Conservation (phyloP, 1,140 invertebrate species). For the Ectropis grisescens region DNA sequence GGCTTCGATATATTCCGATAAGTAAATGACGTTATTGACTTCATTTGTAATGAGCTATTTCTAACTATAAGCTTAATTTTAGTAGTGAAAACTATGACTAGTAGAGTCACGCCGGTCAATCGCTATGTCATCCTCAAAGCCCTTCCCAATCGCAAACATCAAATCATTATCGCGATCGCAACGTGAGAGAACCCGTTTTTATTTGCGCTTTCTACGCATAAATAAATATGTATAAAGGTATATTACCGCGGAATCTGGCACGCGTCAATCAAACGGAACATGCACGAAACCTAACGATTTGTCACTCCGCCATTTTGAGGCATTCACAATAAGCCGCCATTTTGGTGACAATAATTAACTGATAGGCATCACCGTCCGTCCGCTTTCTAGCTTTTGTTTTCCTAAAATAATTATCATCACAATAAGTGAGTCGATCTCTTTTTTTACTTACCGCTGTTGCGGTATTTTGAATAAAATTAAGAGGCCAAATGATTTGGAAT, state of each 20-base stretch:
- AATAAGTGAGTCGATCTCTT: constrained; percentile 60
- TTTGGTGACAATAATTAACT: constrained; percentile 68
- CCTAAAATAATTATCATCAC: constrained; percentile 67
- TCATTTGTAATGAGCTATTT: too few species aligned
- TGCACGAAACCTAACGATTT: constrained; percentile 52
- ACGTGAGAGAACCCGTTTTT: constrained; percentile 51
- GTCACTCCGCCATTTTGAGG: constrained; percentile 61
- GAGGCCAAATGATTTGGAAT: constrained; percentile 41
- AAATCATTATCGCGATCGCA: constrained; percentile 52
- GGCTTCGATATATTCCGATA: constrained; percentile 64
- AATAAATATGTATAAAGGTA: constrained; percentile 60
- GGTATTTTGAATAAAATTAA: constrained; percentile 65
- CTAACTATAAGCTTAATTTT: too few species aligned
- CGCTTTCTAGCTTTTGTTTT: constrained; percentile 69
- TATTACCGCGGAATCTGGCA: constrained; percentile 53
- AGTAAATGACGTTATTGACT: too few species aligned
- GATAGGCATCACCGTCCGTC: constrained; percentile 50
- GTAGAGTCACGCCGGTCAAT: too few species aligned
- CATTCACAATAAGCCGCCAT: constrained; percentile 57
- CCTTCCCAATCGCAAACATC: constrained; percentile 57
- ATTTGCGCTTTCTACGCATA: constrained; percentile 65
- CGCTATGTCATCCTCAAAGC: too few species aligned
- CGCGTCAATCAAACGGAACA: constrained; percentile 65
- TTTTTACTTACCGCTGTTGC: constrained; percentile 60
- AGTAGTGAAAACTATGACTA: too few species aligned